Evolutionary conservation across 2,888 invertebrate species (phyloP), one percentile per base, ranked within the genome.

Genomic region (Danaus chrysippus): DNA sequence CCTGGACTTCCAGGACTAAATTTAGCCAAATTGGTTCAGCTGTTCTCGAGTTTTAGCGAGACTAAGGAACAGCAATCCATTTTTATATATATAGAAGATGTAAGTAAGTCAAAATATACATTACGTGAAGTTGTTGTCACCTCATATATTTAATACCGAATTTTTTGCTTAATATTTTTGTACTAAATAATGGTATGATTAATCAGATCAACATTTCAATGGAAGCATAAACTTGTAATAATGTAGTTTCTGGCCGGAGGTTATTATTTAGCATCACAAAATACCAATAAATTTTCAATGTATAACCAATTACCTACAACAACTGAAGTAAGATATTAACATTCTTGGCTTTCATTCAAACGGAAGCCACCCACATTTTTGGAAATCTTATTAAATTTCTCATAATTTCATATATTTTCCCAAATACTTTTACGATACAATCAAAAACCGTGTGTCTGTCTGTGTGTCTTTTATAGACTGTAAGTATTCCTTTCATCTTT

Each of bases 331-430:
- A 72, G 73, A 74, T 72, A 70, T 67, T 64, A 54, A 70, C 66
- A 81, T 81, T 71, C 68, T 82, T 83, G 82, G 82, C 83, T 64
- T 64, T 43, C 59, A 54, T 61, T 82, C 82, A 81, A 81, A 68
- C 76, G 83, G 82, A 82, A 81, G 62, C 66, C 58, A 58, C 42
- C 58, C 62, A 64, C 66, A 72, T 71, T 63, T 69, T 67, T 63
- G 63, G 65, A 59, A 67, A 55, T 61, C 61, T 68, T 67, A 66
- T 59, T 54, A 58, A 56, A 63, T 70, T 64, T 62, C 65, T 69
- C 69, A 70, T 54, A 41, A 60, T 19, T 55, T 63, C 58, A 59
- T 58, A 42, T 57, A 46, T 46, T 46, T 49, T 17, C 52, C 58
- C 41, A 46, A 62, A 62, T 61, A 63, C 54, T 64, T 59, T 34